phyloP scores from a whole-genome alignment of 92 coral and sea anemone species.

The Hydrozoanthus gracilis region DNA sequence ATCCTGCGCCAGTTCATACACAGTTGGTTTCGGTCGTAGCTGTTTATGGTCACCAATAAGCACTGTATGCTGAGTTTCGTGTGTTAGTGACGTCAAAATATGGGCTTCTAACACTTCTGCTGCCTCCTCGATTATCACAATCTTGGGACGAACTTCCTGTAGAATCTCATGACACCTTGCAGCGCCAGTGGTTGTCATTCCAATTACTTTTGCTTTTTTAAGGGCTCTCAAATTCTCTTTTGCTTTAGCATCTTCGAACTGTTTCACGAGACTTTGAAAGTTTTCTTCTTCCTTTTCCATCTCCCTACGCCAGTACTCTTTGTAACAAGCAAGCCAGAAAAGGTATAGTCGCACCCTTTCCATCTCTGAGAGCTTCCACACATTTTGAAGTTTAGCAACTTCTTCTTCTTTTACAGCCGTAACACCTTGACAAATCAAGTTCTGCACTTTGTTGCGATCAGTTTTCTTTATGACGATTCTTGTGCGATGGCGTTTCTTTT shows the following conservation, averaged over 20 bases:
- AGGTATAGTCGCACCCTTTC: constrained; percentile 29
- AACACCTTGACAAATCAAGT: constrained; percentile 17
- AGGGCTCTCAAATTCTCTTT: constrained; percentile 49
- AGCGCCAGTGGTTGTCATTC: constrained; percentile 67
- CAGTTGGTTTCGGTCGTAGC: constrained; percentile 61
- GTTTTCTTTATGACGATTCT: not conserved
- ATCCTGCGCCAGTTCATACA: constrained; percentile 49
- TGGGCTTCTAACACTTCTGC: constrained; percentile 66
- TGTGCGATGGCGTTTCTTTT: not conserved
- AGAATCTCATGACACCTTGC: constrained; percentile 54
- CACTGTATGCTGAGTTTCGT: constrained; percentile 53
- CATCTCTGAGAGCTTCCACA: constrained; percentile 37
- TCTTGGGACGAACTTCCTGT: constrained; percentile 57
- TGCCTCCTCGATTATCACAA: constrained; percentile 60
- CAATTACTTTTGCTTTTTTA: constrained; percentile 51
- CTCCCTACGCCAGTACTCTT: constrained; percentile 18
- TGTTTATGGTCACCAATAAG: constrained; percentile 66
- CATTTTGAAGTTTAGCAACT: constrained; percentile 9
- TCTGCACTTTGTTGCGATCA: constrained; percentile 10
- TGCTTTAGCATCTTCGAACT: constrained; percentile 43
- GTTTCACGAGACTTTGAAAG: constrained; percentile 2
- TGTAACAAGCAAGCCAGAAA: constrained; percentile 39
- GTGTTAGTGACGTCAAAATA: constrained; percentile 58
- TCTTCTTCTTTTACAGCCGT: constrained; percentile 22
- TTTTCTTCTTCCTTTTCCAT: constrained; percentile 33